Conservation (phyloP, 2,888 invertebrate species). For the Clanis bilineata region DNA sequence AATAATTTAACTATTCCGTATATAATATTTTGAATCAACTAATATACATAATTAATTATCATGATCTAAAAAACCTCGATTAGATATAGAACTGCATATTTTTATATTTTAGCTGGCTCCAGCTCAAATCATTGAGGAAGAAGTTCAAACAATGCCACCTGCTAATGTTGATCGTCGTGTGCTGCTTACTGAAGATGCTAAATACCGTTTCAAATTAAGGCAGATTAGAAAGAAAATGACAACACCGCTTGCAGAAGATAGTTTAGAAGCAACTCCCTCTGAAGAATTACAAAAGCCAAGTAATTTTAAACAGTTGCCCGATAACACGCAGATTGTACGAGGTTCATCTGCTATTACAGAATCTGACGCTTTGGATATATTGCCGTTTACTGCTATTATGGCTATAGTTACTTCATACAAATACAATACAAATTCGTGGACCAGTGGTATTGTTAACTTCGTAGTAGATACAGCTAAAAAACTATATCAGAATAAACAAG, state of each 20-base stretch:
- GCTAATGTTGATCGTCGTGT: constrained; percentile 58
- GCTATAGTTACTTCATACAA: constrained; percentile 84
- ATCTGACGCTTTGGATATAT: constrained; percentile 49
- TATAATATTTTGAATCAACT: background rate
- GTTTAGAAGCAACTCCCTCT: constrained; percentile 50
- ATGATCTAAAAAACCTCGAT: background rate
- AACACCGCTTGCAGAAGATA: constrained; percentile 55
- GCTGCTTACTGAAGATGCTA: constrained; percentile 66
- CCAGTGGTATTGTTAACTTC: constrained; percentile 81
- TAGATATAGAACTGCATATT: background rate
- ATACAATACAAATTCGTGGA: constrained; percentile 83
- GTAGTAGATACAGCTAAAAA: constrained; percentile 73
- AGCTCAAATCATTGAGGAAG: constrained; percentile 52
- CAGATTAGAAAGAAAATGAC: constrained; percentile 64
- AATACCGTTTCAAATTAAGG: constrained; percentile 58
- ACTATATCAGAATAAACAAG: constrained; percentile 62
- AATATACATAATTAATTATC: no score
- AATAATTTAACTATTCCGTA: background rate
- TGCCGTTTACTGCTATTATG: constrained; percentile 83
- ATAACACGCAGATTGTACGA: constrained; percentile 82
- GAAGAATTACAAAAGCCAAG: constrained; percentile 80
- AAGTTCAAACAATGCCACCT: constrained; percentile 53
- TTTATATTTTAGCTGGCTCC: constrained; percentile 49
- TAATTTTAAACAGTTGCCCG: constrained; percentile 83
- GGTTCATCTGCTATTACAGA: constrained; percentile 70